A percentile compares a stretch with the other conserved stretches of the same genome.
Conservation (phyloP, 2,113 vertebrate species). For the Cheilinus undulatus region DNA sequence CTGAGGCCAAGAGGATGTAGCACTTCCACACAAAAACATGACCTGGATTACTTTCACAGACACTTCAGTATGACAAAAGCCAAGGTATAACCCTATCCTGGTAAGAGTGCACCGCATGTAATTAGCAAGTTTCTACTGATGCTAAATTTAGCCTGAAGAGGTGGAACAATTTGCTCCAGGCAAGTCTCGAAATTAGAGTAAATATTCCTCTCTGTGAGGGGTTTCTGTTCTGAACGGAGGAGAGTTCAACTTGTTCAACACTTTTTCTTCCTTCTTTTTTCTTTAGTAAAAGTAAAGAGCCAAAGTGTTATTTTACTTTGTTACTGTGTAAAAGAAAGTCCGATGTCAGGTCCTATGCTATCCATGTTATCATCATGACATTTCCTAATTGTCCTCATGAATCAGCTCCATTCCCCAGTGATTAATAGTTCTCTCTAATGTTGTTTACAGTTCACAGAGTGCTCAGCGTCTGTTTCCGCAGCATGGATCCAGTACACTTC, state of each 20-base stretch:
- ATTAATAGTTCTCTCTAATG: background rate
- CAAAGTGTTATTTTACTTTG: background rate
- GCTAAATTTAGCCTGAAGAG: conserved; percentile 42
- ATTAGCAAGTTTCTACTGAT: conserved; percentile 47
- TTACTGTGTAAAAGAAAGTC: background rate
- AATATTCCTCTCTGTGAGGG: conserved; percentile 14
- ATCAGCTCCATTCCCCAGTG: conserved; percentile 11
- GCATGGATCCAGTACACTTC: background rate
- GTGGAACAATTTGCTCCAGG: conserved; percentile 8
- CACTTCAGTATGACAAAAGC: conserved; percentile 37
- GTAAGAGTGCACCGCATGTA: conserved; percentile 15
- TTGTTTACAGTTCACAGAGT: background rate
- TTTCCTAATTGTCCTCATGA: conserved; percentile 24
- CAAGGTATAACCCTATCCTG: conserved; percentile 8
- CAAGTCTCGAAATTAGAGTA: conserved; percentile 5
- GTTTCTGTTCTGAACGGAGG: conserved; percentile 8
- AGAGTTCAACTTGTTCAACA: background rate
- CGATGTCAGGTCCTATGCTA: background rate
- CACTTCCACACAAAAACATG: conserved; percentile 19
- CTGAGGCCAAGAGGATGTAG: conserved; percentile 40
- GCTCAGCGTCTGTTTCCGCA: background rate
- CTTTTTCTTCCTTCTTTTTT: background rate
- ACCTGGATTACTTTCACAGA: conserved; percentile 48
- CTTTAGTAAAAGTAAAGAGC: background rate
- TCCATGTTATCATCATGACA: background rate